Percentiles rank a stretch among this genome's conserved stretches.
These are phyloP conservation scores for Chiropotes sagulatus DNA, from an alignment of 2,797 vertebrate genomes.

Conservation along the genomic window DNA sequence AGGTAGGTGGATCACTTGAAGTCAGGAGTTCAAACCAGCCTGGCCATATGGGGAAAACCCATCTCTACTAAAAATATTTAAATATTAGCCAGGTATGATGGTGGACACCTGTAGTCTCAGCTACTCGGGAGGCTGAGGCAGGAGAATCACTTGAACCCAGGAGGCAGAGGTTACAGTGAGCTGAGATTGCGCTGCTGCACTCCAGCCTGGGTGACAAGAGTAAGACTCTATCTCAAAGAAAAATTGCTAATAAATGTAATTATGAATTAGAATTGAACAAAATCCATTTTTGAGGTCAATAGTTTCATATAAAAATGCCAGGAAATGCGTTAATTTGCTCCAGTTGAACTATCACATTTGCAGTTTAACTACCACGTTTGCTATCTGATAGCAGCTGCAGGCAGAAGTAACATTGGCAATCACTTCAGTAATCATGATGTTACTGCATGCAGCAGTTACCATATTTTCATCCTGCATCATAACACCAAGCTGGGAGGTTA, in stretches of 20 bases:
- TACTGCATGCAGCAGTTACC: too few relatives aligned
- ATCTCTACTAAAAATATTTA: background rate
- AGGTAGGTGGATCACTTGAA: background rate
- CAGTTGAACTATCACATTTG: background rate
- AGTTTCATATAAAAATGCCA: background rate
- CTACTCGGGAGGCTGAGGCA: background rate
- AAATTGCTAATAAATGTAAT: background rate
- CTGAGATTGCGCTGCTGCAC: accelerated
- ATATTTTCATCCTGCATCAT: background rate
- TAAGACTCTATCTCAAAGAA: background rate
- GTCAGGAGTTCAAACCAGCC: background rate
- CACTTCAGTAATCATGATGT: background rate
- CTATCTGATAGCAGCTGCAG: background rate
- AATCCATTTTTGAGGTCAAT: background rate
- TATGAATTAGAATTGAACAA: background rate
- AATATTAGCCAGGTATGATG: background rate
- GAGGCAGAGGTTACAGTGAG: background rate
- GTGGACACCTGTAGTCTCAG: background rate
- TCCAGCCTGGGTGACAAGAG: background rate
- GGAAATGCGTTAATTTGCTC: background rate
- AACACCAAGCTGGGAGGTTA: background rate
- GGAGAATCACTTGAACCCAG: background rate
- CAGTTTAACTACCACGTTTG: background rate
- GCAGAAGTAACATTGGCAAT: background rate
- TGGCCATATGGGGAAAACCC: background rate